Evolutionary conservation across 1,140 invertebrate species (phyloP).

Genomic region (Callitettix versicolor): DNA sequence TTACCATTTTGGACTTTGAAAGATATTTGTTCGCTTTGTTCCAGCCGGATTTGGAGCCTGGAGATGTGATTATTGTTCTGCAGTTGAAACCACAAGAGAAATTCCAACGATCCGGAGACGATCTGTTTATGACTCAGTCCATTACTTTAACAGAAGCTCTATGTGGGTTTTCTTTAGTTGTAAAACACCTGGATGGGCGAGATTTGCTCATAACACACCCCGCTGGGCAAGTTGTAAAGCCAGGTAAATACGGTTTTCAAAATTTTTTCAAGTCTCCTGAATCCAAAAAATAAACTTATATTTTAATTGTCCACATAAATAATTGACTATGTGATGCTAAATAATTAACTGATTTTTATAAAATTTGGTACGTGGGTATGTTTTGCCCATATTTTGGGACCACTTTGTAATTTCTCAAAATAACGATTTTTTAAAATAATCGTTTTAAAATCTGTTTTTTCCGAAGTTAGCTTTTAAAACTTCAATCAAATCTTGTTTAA

Average conservation of each 20-base stretch:
- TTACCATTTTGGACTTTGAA: too few relatives aligned
- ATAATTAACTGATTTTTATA: too few relatives aligned
- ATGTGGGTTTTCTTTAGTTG: slow-evolving; percentile 75
- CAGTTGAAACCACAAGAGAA: slow-evolving; percentile 68
- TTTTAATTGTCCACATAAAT: slow-evolving; percentile 11
- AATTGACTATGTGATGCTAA: not conserved
- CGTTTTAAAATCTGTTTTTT: too few relatives aligned
- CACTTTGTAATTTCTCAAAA: too few relatives aligned
- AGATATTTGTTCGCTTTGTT: slow-evolving; percentile 15
- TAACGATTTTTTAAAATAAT: too few relatives aligned
- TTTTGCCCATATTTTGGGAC: too few relatives aligned
- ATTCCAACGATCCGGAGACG: slow-evolving; percentile 63
- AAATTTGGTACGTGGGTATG: too few relatives aligned
- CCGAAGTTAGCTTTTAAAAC: too few relatives aligned
- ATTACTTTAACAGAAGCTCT: slow-evolving; percentile 77
- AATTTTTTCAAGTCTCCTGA: not conserved
- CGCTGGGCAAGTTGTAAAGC: slow-evolving; percentile 63
- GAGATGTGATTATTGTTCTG: slow-evolving; percentile 83
- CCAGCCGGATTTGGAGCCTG: slow-evolving; percentile 66
- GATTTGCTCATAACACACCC: slow-evolving; percentile 59
- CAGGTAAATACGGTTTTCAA: slow-evolving; percentile 30
- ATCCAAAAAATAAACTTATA: not conserved
- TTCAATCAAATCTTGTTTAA: too few relatives aligned
- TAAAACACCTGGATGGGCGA: slow-evolving; percentile 76
- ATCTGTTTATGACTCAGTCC: slow-evolving; percentile 63